Base-by-base conservation (phyloP, 1,140 invertebrate genomes). In the Adelges cooleyi region DNA sequence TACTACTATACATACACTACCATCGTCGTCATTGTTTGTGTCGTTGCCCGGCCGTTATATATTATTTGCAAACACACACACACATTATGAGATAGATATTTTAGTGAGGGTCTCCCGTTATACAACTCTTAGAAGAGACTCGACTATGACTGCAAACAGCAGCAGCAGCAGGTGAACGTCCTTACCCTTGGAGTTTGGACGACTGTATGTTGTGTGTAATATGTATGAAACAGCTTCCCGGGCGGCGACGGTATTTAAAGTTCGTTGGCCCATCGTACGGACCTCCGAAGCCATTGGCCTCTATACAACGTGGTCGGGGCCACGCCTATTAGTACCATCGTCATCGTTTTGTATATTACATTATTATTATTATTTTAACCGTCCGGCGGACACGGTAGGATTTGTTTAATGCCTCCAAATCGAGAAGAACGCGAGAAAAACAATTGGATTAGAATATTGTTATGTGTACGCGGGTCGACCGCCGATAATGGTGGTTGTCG, bases 101-200 rank as follows among this genome's bases (percentile, higher is more conserved):
- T n/a, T n/a, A n/a, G n/a, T n/a, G n/a, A n/a, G 38, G 36, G 23
- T 59, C 53, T 59, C 53, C 53, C 53, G 53, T 59, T 59, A 59
- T 56, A 56, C 40, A 27, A 36, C 36, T 23, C 38, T 25, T 17
- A 23, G 53, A 59, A 25, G 53, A 38, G n/a, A n/a, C n/a, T n/a
- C 15, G 52, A 25, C 53, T 27, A 25, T 29, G 49, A 51, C 51
- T 20, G 51, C 29, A 20, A 17, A 20, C 33, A 27, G 51, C 11
- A 36, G 15, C 33, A 29, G 13, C 15, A n/a, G 33, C 38, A 42
- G 54, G 54, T 59, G 36, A 59, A 59, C 54, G 54, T 59, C 54
- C 54, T 59, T 59, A 59, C 54, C 54, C 54, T 59, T 42, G 36
- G 52, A 54, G 36, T n/a, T 38, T 38, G 36, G 40, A 11, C n/a